Base-by-base conservation (phyloP, 1,140 invertebrate species). In the Drosophila funebris region DNA sequence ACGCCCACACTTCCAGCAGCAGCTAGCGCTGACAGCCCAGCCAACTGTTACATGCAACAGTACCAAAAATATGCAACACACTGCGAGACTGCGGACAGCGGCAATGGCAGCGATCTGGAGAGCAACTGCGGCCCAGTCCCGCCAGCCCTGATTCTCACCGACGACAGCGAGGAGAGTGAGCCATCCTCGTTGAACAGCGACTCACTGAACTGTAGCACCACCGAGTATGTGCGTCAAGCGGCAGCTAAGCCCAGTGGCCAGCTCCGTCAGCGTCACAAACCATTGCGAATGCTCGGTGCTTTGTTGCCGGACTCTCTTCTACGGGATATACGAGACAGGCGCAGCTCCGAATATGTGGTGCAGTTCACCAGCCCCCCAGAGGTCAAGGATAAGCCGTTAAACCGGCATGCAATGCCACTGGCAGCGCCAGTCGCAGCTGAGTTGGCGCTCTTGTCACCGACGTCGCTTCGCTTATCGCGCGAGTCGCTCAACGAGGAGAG, bases 61-160 rank as follows among this genome's bases (percentile, higher is more conserved):
- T 87, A 82, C 33, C 78, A 87, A 22, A 76, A 87, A 62, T 87
- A 87, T 31, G 72, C 82, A 44, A 77, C 95, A 37, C 96, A 96
- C 1, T 94, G 94, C 78, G 96, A 96, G 67, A 96, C 95, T 0
- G 84, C 96, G 67, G 96, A 97, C 92, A 96, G 96, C 57, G 96
- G 96, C 16, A 96, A 96, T 13, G 96, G 96, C 91, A 96, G 96
- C 84, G 96, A 97, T 85, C 92, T 96, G 53, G 96, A 96, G 80
- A 90, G 89, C 72, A 88, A 88, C 92, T 63, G 91, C 90, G 56
- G 88, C 92, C 73, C 74, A 53, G 13, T 92, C 90, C 48, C 87
- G 92, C 44, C 91, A 92, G 76, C 75, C 6, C 95, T 92, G 94
- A 27, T 50, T 5, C 94, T 90, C 93, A 93, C 93, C 72, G 77